phyloP scores from a whole-genome alignment of 2,888 invertebrate genomes.

The Xestia xanthographa region DNA sequence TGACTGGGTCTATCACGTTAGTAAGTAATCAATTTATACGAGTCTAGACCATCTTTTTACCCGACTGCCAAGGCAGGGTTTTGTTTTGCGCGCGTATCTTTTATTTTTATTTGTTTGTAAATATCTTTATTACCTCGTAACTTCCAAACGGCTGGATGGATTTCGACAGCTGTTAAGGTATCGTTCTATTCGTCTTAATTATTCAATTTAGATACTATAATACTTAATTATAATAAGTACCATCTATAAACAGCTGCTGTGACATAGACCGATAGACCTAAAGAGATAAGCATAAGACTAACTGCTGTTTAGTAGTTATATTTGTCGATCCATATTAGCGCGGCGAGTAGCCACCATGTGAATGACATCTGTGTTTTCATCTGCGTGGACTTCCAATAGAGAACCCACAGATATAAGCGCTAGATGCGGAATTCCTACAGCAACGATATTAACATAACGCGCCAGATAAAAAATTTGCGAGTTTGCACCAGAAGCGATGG shows the following conservation, averaged over 20 bases:
- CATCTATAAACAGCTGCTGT: not conserved
- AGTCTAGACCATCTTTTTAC: constrained; percentile 9
- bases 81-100: too few relatives aligned
- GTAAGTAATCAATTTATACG: not conserved
- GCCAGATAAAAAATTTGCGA: not conserved
- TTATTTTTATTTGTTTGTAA: too few relatives aligned
- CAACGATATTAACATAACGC: not conserved
- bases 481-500: not conserved
- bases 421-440: not conserved
- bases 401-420: not conserved
- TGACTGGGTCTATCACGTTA: not conserved
- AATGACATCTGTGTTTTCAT: constrained; percentile 14
- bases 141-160: too few relatives aligned
- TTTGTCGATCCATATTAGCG: not conserved
- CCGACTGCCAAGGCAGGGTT: too few relatives aligned
- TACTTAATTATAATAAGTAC: not conserved
- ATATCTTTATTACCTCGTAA: too few relatives aligned
- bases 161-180: too few relatives aligned
- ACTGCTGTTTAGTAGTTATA: too few relatives aligned
- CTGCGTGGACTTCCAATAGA: not conserved
- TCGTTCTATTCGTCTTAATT: too few relatives aligned
- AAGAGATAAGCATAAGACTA: not conserved
- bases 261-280: not conserved
- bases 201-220: constrained; percentile 7
- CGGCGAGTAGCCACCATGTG: not conserved